Evolutionary conservation across 2,888 invertebrate genomes (phyloP).

Genomic region (Melanostoma mellinum): DNA sequence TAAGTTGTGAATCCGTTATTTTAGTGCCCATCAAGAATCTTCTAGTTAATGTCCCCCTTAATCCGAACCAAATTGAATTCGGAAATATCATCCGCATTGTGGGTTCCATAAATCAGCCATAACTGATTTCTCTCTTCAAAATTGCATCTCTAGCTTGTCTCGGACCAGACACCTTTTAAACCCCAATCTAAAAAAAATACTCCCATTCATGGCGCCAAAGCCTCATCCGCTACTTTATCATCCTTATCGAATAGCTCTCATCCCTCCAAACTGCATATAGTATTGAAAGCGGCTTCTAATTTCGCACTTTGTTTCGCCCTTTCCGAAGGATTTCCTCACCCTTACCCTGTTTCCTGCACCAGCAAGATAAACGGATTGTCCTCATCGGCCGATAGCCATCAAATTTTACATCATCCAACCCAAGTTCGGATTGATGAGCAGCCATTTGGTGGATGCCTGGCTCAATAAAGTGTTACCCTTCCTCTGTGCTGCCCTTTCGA

Average conservation of each 20-base stretch:
- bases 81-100: constrained; percentile 1
- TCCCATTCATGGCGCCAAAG: constrained; percentile 53
- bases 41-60: constrained; percentile 38
- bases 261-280: constrained; percentile 15
- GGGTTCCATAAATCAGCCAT: constrained; percentile 33
- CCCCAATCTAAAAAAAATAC: not conserved
- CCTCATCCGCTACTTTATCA: constrained; percentile 31
- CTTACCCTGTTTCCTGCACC: constrained; percentile 23
- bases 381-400: constrained; percentile 63
- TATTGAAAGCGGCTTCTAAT: constrained; percentile 43
- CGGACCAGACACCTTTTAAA: constrained; percentile 38
- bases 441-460: constrained; percentile 35
- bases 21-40: constrained; percentile 12
- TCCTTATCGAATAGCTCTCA: constrained; percentile 9
- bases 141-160: constrained; percentile 43
- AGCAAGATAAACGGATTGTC: constrained; percentile 64
- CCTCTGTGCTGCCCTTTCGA: not conserved
- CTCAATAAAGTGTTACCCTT: constrained; percentile 9
- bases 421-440: constrained; percentile 59
- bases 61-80: constrained; percentile 15
- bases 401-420: constrained; percentile 63
- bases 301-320: constrained; percentile 45
- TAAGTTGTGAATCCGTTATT: constrained; percentile 12
- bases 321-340: not conserved
- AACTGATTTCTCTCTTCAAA: constrained; percentile 35